Conservation (phyloP, 2,888 invertebrate species). For the Synanthedon andrenaeformis region DNA sequence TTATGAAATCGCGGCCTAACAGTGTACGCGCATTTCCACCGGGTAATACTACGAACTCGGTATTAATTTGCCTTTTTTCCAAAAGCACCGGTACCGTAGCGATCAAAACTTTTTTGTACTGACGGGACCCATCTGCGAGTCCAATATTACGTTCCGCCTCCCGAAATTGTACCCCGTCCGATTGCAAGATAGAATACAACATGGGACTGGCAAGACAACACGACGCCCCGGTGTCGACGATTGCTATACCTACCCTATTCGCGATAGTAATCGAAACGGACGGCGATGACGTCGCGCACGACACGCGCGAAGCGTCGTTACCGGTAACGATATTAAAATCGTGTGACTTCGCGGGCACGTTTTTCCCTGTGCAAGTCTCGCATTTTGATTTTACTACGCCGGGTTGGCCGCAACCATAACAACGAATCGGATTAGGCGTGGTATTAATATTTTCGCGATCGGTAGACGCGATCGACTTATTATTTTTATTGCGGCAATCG, state of each 20-base stretch:
- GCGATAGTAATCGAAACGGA: no score
- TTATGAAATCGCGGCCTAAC: no score
- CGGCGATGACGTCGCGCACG: no score
- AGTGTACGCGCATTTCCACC: background rate
- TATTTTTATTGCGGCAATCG: background rate
- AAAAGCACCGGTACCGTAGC: background rate
- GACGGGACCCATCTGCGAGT: background rate
- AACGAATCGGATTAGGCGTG: background rate
- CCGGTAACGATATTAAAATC: no score
- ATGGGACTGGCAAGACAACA: background rate
- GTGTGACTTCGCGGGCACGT: no score
- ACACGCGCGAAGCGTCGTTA: background rate
- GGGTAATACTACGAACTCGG: background rate
- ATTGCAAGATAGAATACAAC: background rate
- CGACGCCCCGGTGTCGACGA: background rate
- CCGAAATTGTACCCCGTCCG: background rate
- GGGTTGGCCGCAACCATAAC: background rate
- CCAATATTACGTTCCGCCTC: background rate
- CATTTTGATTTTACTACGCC: background rate
- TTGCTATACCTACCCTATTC: no score
- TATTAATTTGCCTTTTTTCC: background rate
- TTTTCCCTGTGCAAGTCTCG: background rate
- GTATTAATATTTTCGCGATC: no score
- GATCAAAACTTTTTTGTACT: background rate
- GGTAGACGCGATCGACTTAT: no score